Evolutionary conservation across 2,888 invertebrate species (phyloP).

Genomic region (Drosophila anceps): DNA sequence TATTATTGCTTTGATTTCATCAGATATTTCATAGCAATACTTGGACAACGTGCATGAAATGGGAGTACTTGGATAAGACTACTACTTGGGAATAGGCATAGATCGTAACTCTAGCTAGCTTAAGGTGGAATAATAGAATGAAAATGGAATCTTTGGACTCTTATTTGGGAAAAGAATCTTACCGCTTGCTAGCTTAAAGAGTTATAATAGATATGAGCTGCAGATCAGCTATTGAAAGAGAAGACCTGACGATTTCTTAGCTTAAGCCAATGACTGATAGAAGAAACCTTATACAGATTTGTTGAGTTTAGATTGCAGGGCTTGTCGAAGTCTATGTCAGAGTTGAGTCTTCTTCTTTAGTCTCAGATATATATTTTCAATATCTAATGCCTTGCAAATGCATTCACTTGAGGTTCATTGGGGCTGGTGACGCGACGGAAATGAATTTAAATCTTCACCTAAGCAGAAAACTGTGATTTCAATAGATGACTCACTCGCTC

Average conservation of each 20-base stretch:
- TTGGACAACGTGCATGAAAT: not conserved
- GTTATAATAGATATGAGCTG: not conserved
- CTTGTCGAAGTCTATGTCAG: not conserved
- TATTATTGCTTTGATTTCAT: not conserved
- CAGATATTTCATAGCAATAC: not conserved
- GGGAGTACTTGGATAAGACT: too few species aligned
- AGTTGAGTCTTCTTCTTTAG: too few species aligned
- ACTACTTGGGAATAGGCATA: not conserved
- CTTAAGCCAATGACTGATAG: not conserved
- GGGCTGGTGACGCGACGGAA: not conserved
- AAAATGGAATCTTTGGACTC: not conserved
- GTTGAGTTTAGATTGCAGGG: not conserved
- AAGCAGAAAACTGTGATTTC: not conserved
- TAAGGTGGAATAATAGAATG: not conserved
- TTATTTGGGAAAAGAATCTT: not conserved
- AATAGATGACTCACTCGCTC: not conserved
- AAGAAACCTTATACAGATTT: not conserved
- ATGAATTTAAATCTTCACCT: slow-evolving; percentile 1
- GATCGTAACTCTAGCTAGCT: not conserved
- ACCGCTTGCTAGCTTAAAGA: not conserved
- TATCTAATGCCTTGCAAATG: not conserved
- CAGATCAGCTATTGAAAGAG: not conserved
- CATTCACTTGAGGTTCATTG: not conserved
- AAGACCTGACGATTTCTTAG: not conserved
- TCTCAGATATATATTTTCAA: not conserved